Conservation (phyloP, 2,113 vertebrate genomes). For the Tragelaphus scriptus region DNA sequence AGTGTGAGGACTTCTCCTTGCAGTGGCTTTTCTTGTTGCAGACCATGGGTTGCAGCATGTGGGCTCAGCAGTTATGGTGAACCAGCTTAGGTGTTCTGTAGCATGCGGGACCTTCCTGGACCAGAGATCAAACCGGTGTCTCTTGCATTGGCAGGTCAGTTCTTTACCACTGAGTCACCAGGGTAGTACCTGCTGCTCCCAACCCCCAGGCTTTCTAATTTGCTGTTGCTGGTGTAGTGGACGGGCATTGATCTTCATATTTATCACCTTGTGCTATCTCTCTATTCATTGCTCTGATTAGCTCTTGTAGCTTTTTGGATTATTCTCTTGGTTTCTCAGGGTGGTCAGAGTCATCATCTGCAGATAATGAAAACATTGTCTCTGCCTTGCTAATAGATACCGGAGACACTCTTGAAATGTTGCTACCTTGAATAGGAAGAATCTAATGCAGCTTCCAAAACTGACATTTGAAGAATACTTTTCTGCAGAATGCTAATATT, state of each 20-base stretch:
- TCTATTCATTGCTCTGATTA: slow-evolving; percentile 9
- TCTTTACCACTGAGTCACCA: not conserved
- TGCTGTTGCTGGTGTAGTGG: not conserved
- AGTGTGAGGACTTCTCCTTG: not conserved
- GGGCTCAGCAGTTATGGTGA: not conserved
- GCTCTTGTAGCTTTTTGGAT: not conserved
- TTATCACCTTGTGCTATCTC: not conserved
- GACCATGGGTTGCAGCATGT: not conserved
- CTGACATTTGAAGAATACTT: not conserved
- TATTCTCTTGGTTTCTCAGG: not conserved
- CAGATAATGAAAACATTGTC: not conserved
- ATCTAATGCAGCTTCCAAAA: not conserved
- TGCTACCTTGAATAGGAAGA: not conserved
- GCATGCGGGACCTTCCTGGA: not conserved
- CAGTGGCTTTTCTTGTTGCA: not conserved
- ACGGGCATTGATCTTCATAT: slow-evolving; percentile 6
- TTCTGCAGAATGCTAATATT: not conserved
- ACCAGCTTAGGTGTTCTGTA: not conserved
- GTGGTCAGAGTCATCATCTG: not conserved
- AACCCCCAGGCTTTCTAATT: not conserved
- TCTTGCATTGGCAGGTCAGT: not conserved
- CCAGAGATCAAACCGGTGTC: not conserved
- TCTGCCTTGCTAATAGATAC: not conserved
- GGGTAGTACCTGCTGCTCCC: not conserved
- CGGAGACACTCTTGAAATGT: not conserved